phyloP scores from a whole-genome alignment of 30 jellyfish, hydroid and myxozoan genomes.

The Euphysa ruthae region DNA sequence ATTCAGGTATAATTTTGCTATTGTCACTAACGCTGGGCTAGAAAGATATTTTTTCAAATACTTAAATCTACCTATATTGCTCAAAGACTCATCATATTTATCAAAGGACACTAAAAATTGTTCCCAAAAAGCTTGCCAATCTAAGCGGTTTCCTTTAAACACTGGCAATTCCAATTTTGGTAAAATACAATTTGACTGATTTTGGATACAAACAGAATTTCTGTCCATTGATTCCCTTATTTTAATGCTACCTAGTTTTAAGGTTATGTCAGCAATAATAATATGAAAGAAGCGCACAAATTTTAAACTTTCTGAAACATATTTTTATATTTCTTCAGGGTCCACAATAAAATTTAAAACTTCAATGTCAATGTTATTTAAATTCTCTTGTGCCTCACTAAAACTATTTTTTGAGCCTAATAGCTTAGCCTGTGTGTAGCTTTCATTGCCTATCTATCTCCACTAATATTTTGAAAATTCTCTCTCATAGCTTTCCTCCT shows the following conservation, averaged over 20 bases:
- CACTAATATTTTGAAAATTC: background rate
- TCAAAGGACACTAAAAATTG: background rate
- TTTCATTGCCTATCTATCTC: background rate
- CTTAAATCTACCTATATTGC: slow-evolving; percentile 6
- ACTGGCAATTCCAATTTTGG: slow-evolving; percentile 20
- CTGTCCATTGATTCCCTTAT: too few relatives aligned
- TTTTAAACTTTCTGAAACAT: background rate
- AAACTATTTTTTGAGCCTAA: background rate
- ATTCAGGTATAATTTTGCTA: background rate
- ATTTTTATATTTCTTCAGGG: background rate
- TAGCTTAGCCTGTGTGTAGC: background rate
- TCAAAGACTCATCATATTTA: background rate
- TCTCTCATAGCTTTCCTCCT: background rate
- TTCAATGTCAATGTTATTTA: background rate
- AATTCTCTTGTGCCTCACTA: background rate
- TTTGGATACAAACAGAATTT: background rate
- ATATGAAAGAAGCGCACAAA: background rate
- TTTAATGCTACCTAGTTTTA: background rate
- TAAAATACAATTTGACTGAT: background rate
- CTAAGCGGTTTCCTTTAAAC: background rate
- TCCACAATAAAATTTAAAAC: background rate
- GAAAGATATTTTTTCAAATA: background rate
- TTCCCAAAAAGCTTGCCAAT: slow-evolving; percentile 27
- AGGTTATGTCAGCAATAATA: background rate
- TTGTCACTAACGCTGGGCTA: slow-evolving; percentile 12